Base-by-base conservation (phyloP, 1,140 invertebrate species). In the Sitophilus oryzae region DNA sequence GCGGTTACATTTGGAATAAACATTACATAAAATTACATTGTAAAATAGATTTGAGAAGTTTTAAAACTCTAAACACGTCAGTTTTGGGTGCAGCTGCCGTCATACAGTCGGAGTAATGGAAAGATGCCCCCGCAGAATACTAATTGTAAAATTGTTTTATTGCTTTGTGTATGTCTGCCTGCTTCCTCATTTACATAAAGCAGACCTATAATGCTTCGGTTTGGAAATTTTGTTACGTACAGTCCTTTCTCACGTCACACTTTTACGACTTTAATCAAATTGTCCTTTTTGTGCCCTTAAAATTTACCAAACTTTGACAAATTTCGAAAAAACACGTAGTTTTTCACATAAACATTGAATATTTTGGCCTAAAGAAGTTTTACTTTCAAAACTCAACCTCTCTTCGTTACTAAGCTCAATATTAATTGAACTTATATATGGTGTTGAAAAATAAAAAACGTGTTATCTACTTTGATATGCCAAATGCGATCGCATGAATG, bases 61-160 rank as follows among this genome's bases (percentile, higher is more conserved):
- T 58, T 58, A 48, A 52, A 52, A 58, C 30, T 42, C 57, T 38
- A 51, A 45, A 54, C 57, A 59, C 57, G 57, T 59, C 36, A 59
- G 25, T 48, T 55, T 50, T 59, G 57, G 57, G 57, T 55, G 57
- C 57, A 59, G 57, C 57, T 59, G 52, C 52, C 57, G 52, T 55
- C 56, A 58, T 53, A 55, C 43, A 59, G 57, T 55, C 57, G 52
- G 42, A 52, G 50, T 53, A 52, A 52, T 58, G 56, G 57, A 51
- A 59, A 54, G 51, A 59, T 59, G 19, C 16, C 52, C 47, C 35
- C 42, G 23, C 52, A 55, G 57, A 59, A 59, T 59, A 59, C 57
- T 56, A 59, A 59, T 59, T 59, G 46, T 44, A 44, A 51, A 55
- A 59, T 53, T 58, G 56, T 58, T 58, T 52, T 58, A 58, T 58